A percentile compares a stretch with the other conserved stretches of the same genome.
Evolutionary conservation across 2,113 vertebrate genomes (phyloP).

Genomic region (Hemiscyllium ocellatum): DNA sequence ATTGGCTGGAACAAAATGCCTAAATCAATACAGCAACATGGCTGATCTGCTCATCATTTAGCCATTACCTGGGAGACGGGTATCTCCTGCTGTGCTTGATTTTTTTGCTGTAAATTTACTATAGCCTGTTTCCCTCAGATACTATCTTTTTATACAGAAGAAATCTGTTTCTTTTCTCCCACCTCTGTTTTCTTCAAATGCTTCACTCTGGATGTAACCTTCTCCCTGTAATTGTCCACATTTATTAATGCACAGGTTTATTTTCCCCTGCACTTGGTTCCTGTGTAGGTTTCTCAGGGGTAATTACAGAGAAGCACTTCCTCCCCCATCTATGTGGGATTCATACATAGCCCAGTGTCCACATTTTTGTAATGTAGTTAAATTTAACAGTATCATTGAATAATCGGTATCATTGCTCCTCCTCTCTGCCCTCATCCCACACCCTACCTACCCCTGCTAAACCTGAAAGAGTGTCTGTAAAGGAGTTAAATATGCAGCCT

Average conservation of each 20-base stretch:
- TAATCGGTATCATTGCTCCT: background rate
- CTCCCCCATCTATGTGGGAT: constrained; percentile 5
- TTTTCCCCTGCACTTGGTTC: background rate
- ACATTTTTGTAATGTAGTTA: background rate
- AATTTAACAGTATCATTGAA: background rate
- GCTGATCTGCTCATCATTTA: constrained; percentile 59
- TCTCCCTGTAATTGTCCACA: background rate
- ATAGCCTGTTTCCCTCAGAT: constrained; percentile 42
- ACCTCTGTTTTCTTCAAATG: constrained; percentile 44
- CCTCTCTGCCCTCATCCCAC: background rate
- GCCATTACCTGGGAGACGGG: constrained; percentile 59
- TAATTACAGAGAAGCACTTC: constrained; percentile 11
- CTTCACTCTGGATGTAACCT: constrained; percentile 38
- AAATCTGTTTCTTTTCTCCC: constrained; percentile 40
- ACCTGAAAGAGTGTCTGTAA: background rate
- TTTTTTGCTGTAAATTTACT: constrained; percentile 52
- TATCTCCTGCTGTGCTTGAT: constrained; percentile 51
- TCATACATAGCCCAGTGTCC: background rate
- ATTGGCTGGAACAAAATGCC: constrained; percentile 61
- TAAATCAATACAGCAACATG: constrained; percentile 53
- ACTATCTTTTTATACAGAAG: constrained; percentile 39
- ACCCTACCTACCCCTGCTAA: background rate
- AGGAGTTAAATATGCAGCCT: background rate
- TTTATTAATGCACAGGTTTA: background rate
- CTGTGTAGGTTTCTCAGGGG: constrained; percentile 5